These are phyloP conservation scores for Pogonognathellus flavescens DNA, from an alignment of 1,140 invertebrate genomes.

Conservation along the genomic window DNA sequence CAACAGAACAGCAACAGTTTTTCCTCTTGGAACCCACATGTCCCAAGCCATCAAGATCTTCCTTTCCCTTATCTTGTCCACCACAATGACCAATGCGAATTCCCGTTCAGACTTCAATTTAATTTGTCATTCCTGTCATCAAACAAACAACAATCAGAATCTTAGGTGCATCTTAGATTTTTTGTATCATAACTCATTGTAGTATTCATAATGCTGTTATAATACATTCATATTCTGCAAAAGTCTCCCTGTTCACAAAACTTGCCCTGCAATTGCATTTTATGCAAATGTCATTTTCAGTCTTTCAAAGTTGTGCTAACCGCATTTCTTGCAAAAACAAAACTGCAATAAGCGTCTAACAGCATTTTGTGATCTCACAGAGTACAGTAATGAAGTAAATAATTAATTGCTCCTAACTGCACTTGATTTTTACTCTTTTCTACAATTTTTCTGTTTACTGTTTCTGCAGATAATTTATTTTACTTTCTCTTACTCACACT, in stretches of 20 bases:
- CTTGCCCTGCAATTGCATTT: background rate
- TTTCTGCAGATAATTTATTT: too few relatives aligned
- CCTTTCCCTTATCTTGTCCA: conserved; percentile 25
- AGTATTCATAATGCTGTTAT: too few relatives aligned
- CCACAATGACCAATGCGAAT: conserved; percentile 48
- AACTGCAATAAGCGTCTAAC: too few relatives aligned
- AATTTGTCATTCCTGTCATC: conserved; percentile 50
- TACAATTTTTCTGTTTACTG: too few relatives aligned
- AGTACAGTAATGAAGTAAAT: too few relatives aligned
- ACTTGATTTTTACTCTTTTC: too few relatives aligned
- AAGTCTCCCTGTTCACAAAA: too few relatives aligned
- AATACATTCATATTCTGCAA: too few relatives aligned
- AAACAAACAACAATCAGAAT: conserved; percentile 48
- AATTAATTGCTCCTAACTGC: too few relatives aligned
- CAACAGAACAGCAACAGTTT: conserved; percentile 18
- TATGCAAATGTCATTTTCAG: background rate
- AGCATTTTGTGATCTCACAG: too few relatives aligned
- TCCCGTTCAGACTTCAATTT: conserved; percentile 41
- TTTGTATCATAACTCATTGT: background rate
- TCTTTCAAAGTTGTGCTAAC: background rate
- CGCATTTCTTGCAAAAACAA: background rate
- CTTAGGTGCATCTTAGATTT: conserved; percentile 14
- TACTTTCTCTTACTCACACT: too few relatives aligned
- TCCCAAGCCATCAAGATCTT: conserved; percentile 44
- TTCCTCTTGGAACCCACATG: conserved; percentile 53